phyloP scores from a whole-genome alignment of 2,113 vertebrate species.

The Neoarius graeffei region DNA sequence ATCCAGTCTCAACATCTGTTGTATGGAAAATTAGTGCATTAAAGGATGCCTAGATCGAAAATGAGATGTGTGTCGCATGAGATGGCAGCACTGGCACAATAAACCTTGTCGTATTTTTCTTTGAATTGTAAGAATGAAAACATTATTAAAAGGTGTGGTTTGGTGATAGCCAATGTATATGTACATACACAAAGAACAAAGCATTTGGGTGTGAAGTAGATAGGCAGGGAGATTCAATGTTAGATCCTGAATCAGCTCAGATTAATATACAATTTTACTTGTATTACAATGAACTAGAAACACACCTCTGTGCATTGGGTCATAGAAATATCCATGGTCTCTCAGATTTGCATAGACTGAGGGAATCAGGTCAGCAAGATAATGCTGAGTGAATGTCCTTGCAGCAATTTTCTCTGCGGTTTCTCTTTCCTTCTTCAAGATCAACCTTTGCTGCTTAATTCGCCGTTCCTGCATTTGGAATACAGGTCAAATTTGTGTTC shows the following conservation, averaged over 20 bases:
- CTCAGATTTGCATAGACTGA: slow-evolving; percentile 79
- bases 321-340: slow-evolving; percentile 86
- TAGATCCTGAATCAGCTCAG: neutral
- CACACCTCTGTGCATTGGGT: slow-evolving; percentile 85
- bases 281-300: neutral
- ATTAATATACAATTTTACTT: neutral
- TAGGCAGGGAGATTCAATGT: neutral
- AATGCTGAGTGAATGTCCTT: slow-evolving; percentile 76
- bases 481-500: neutral
- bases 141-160: neutral
- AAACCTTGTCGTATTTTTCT: neutral
- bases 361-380: slow-evolving; percentile 83
- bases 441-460: slow-evolving; percentile 75
- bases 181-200: neutral
- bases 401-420: slow-evolving; percentile 84
- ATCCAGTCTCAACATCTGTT: slow-evolving; percentile 85
- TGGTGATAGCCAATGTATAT: neutral
- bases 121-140: neutral
- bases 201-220: neutral
- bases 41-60: neutral
- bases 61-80: neutral
- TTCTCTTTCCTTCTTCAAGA: slow-evolving; percentile 76
- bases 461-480: slow-evolving; percentile 74
- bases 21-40: slow-evolving; percentile 41
- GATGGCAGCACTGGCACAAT: neutral